phyloP scores from a whole-genome alignment of 1,140 invertebrate species.

The Limonius californicus region DNA sequence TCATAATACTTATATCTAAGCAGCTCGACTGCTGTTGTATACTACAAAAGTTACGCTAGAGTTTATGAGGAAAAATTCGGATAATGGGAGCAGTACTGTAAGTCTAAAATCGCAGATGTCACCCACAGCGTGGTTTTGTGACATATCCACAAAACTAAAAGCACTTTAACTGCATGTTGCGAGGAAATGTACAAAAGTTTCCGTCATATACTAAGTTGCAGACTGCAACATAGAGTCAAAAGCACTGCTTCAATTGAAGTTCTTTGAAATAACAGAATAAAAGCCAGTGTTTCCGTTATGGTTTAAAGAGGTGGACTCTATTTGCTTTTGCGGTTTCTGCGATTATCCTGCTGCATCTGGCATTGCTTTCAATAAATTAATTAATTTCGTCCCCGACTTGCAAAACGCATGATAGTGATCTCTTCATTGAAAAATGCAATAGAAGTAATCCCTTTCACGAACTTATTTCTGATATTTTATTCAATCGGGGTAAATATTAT shows the following conservation, averaged over 20 bases:
- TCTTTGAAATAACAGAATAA: conserved; percentile 14
- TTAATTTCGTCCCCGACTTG: too few species aligned
- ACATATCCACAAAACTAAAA: conserved; percentile 11
- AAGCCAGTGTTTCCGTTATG: background rate
- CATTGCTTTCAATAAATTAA: too few species aligned
- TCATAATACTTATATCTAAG: too few species aligned
- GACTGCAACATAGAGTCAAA: conserved; percentile 10
- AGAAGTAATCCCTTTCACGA: background rate
- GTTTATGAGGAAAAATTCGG: background rate
- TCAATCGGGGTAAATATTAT: background rate
- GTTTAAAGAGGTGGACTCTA: background rate
- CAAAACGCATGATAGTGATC: too few species aligned
- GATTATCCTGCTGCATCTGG: background rate
- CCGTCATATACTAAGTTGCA: conserved; percentile 9
- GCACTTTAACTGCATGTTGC: conserved; percentile 13
- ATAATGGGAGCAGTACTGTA: background rate
- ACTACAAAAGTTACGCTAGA: too few species aligned
- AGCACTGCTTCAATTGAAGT: conserved; percentile 10
- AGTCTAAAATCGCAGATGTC: conserved; percentile 2
- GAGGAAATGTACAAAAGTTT: conserved; percentile 13
- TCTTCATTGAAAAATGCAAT: background rate
- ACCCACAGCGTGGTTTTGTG: conserved; percentile 7
- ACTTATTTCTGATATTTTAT: too few species aligned
- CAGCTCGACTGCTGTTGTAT: too few species aligned
- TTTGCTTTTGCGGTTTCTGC: background rate